Percentiles rank a stretch among this genome's conserved stretches.
phyloP scores from a whole-genome alignment of 2,113 vertebrate genomes.

The Hiodon alosoides region DNA sequence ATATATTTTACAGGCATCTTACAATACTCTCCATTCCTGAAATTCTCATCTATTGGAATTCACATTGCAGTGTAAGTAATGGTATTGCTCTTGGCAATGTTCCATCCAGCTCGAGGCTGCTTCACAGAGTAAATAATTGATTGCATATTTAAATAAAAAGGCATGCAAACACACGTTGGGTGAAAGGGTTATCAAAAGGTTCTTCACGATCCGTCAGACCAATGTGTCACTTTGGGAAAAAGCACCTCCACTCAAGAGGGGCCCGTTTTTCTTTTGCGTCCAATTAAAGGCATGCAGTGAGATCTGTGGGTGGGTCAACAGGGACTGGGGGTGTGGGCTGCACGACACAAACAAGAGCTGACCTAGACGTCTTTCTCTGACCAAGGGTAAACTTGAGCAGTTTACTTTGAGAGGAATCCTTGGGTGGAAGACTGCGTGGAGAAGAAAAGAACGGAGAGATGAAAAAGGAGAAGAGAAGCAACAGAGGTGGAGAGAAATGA shows the following conservation, averaged over 20 bases:
- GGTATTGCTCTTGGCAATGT: neutral
- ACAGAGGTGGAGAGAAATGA: conserved; percentile 12
- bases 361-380: conserved; percentile 98
- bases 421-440: conserved; percentile 56
- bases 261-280: conserved; percentile 21
- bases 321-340: conserved; percentile 22
- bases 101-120: conserved; percentile 17
- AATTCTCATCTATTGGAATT: neutral
- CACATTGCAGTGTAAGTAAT: neutral
- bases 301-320: conserved; percentile 8
- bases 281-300: conserved; percentile 45
- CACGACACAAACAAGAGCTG: conserved; percentile 53
- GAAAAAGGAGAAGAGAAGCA: conserved; percentile 10
- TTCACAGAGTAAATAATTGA: conserved; percentile 47
- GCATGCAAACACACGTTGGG: conserved; percentile 32
- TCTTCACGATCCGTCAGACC: conserved; percentile 55
- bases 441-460: conserved; percentile 51
- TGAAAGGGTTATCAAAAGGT: conserved; percentile 61
- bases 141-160: conserved; percentile 33
- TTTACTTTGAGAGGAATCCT: conserved; percentile 93
- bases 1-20: neutral
- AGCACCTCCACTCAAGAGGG: conserved; percentile 29
- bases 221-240: conserved; percentile 39
- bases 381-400: conserved; percentile 94
- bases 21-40: neutral